Evolutionary conservation across 1,140 invertebrate species (phyloP), one percentile per base, ranked within the genome.

Genomic region (Panagrolaimus sp.): DNA sequence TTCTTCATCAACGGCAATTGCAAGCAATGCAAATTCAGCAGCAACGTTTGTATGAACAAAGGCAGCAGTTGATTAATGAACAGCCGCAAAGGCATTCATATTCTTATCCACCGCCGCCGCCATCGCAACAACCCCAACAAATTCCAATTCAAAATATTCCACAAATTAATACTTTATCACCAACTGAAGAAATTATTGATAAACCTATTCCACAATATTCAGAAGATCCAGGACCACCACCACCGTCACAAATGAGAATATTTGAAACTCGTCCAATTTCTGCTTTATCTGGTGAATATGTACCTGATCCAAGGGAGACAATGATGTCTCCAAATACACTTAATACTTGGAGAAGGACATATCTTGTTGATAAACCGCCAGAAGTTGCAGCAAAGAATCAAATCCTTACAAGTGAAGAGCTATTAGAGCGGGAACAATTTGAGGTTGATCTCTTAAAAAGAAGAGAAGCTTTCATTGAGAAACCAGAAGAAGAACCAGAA

Each of bases 211-310:
- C 51, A 2, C 51, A 57, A 57, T 27, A 57, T 25, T 14, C 51
- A 20, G 51, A 27, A 9, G 27, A 65, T 13, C 45, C 63, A 8
- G 67, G 67, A 68, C 20, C 27, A 27, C 63, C 73, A 5, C 67
- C 61, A 20, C 67, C 67, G 23, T 70, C 64, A 31, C 66, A 73
- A 20, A 73, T 81, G 16, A 71, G 79, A 57, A 67, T 81, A 23
- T 81, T 51, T 61, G 79, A 81, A 65, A 76, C 79, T 13, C 69
- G 79, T 25, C 79, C 79, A 20, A 81, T 81, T n/a, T 76, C 80
- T 2, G 66, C 78, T 9, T 65, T 75, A 27, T 74, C 67, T 20
- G 72, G 14, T 20, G 23, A 70, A 16, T 31, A 20, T 27, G 16
- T 20, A 20, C 9, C 69, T 31, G 27, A 23, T 72, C 38, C 27